Evolutionary conservation across 2,888 invertebrate genomes (phyloP).

Genomic region (Philonicus albiceps): DNA sequence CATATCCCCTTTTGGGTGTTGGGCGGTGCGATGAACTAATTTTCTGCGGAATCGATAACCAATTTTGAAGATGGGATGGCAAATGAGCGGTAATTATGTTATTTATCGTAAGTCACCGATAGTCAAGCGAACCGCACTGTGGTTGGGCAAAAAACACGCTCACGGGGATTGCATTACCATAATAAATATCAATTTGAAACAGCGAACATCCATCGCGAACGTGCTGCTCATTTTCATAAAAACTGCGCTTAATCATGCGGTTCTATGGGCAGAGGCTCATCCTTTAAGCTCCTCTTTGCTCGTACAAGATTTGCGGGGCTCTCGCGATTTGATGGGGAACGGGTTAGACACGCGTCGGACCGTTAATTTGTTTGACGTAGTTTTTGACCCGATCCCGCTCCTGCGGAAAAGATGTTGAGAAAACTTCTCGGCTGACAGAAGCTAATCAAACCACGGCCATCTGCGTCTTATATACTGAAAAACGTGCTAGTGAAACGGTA

Average conservation of each 20-base stretch:
- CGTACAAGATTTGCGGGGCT: neutral
- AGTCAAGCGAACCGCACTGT: neutral
- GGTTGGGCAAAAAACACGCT: neutral
- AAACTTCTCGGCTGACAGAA: conserved; percentile 1
- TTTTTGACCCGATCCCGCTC: neutral
- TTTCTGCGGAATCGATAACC: neutral
- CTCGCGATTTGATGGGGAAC: neutral
- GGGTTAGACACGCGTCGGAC: conserved; percentile 22
- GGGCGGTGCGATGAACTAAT: neutral
- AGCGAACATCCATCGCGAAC: neutral
- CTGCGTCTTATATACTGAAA: neutral
- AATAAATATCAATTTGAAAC: conserved; percentile 28
- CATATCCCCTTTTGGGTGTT: neutral
- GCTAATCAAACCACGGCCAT: conserved; percentile 2
- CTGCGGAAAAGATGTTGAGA: neutral
- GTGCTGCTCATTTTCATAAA: conserved; percentile 25
- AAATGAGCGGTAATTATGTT: neutral
- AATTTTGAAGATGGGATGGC: neutral
- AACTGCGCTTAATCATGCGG: conserved; percentile 4
- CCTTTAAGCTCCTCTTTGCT: neutral
- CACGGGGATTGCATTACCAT: conserved; percentile 5
- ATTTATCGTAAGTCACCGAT: neutral
- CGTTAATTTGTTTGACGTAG: conserved; percentile 2
- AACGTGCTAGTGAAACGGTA: conserved; percentile 15
- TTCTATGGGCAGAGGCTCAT: conserved; percentile 8